These are phyloP conservation scores for Rhyacophila evoluta DNA, from an alignment of 2,888 invertebrate genomes.

Conservation along the genomic window DNA sequence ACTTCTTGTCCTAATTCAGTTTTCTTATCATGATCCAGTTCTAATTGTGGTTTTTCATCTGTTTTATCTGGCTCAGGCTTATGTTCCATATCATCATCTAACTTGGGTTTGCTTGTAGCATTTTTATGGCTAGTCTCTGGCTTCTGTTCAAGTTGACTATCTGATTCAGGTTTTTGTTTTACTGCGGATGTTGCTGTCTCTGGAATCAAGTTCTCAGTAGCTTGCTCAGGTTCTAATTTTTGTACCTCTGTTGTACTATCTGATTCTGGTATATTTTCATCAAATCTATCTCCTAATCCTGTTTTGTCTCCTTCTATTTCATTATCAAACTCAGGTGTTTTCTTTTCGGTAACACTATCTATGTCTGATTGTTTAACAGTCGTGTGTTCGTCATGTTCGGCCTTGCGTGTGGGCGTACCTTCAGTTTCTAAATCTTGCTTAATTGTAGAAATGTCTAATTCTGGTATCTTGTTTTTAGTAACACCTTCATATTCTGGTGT, in stretches of 20 bases:
- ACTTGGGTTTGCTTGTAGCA: conserved; percentile 45
- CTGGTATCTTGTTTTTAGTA: neutral
- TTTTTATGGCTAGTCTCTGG: conserved; percentile 29
- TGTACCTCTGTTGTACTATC: conserved; percentile 25
- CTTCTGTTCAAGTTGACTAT: conserved; percentile 33
- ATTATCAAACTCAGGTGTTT: neutral
- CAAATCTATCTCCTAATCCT: neutral
- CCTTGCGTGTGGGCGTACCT: neutral
- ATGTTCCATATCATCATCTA: neutral
- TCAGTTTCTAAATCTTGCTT: neutral
- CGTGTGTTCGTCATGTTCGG: neutral
- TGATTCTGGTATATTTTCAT: conserved; percentile 10
- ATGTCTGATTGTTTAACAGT: neutral
- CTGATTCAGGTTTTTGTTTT: conserved; percentile 25
- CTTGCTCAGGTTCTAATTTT: neutral
- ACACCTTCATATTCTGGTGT: neutral
- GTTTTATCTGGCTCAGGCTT: neutral
- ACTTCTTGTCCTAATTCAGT: conserved; percentile 21
- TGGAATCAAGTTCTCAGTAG: conserved; percentile 9
- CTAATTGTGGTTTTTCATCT: neutral
- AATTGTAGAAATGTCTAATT: neutral
- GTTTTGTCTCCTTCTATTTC: neutral
- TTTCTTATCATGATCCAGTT: neutral
- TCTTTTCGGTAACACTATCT: neutral
- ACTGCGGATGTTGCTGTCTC: neutral